Conservation (phyloP, 1,140 invertebrate genomes). For the Meteorus sp. region DNA sequence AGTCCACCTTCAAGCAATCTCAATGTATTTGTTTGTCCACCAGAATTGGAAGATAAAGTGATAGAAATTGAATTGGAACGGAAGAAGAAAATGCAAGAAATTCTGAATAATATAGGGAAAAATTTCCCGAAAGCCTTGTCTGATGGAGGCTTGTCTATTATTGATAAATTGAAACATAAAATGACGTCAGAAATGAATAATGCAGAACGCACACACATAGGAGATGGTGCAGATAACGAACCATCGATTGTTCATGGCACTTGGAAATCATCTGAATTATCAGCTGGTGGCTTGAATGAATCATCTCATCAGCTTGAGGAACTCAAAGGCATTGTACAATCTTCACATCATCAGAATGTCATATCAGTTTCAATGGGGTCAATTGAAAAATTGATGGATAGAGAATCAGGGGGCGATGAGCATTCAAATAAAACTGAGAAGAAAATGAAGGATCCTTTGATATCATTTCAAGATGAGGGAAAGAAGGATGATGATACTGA, state of each 20-base stretch:
- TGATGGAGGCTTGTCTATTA: conserved; percentile 42
- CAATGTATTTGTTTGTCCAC: conserved; percentile 52
- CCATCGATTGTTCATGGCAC: not conserved
- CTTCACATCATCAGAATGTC: too few relatives aligned
- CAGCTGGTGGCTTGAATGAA: too few relatives aligned
- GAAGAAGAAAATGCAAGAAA: conserved; percentile 53
- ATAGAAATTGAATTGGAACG: conserved; percentile 52
- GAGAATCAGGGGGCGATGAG: not conserved
- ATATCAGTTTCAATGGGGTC: too few relatives aligned
- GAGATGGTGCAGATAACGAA: not conserved
- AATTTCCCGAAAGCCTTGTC: conserved; percentile 37
- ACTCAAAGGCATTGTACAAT: too few relatives aligned
- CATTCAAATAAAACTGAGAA: conserved; percentile 23
- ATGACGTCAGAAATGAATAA: conserved; percentile 39
- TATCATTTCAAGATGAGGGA: conserved; percentile 22
- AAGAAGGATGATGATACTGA: conserved; percentile 22
- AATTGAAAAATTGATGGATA: not conserved
- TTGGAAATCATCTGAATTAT: too few relatives aligned
- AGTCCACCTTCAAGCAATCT: conserved; percentile 37
- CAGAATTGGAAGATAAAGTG: conserved; percentile 52
- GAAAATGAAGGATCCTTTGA: conserved; percentile 39
- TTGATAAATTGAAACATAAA: conserved; percentile 51
- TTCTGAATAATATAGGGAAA: conserved; percentile 49
- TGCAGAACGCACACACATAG: conserved; percentile 12
- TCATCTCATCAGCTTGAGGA: too few relatives aligned